A percentile compares a stretch with the other conserved stretches of the same genome.
phyloP scores from a whole-genome alignment of 1,140 invertebrate genomes.

The Pachyrhynchus sulphureomaculatus region DNA sequence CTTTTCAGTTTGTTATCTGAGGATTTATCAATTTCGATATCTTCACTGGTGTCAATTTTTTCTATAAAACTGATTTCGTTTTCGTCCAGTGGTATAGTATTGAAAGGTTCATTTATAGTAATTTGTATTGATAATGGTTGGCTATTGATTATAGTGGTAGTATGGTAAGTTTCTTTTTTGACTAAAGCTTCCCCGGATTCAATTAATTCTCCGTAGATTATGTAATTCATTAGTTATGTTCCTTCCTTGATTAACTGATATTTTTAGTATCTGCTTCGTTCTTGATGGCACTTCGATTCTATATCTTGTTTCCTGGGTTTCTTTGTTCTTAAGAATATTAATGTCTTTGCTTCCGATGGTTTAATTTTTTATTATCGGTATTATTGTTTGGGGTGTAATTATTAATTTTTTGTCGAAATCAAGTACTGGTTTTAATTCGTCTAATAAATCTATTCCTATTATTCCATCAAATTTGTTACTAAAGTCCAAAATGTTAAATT shows the following conservation, averaged over 20 bases:
- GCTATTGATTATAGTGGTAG: constrained; percentile 14
- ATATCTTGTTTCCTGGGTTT: too few species aligned
- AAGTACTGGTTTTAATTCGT: too few species aligned
- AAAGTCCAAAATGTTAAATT: too few species aligned
- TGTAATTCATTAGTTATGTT: not conserved
- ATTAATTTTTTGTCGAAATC: too few species aligned
- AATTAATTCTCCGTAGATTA: constrained; percentile 11
- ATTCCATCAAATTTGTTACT: too few species aligned
- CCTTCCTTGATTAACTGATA: not conserved
- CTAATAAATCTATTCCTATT: not conserved
- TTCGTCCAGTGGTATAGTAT: constrained; percentile 9
- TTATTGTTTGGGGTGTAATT: too few species aligned
- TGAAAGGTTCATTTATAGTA: constrained; percentile 8
- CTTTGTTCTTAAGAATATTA: too few species aligned
- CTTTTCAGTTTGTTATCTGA: constrained; percentile 10
- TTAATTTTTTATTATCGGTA: too few species aligned
- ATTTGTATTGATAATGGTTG: constrained; percentile 15
- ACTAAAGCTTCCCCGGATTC: constrained; percentile 23
- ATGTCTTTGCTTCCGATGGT: too few species aligned
- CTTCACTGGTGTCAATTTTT: not conserved
- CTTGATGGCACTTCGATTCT: too few species aligned
- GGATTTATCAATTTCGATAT: not conserved
- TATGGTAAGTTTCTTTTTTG: constrained; percentile 15
- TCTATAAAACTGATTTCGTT: constrained; percentile 19
- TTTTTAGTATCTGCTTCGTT: too few species aligned